Evolutionary conservation across 2,888 invertebrate species (phyloP).

Genomic region (Ormyrus nitidulus): DNA sequence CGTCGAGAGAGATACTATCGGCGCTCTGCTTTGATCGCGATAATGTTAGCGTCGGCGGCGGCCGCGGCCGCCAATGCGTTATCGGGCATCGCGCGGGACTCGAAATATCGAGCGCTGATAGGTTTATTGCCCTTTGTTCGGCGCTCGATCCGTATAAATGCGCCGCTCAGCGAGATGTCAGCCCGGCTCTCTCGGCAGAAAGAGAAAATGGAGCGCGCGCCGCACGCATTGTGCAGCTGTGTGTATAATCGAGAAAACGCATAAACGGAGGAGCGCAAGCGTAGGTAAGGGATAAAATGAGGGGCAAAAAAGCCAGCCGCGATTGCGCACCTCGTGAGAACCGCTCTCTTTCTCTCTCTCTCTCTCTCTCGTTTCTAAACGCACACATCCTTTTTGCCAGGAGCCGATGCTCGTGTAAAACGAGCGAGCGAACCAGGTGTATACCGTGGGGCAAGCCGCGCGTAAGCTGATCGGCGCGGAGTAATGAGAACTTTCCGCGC

Average conservation of each 20-base stretch:
- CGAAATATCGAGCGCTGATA: constrained; percentile 53
- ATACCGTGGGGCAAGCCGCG: not conserved
- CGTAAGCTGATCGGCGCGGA: constrained; percentile 37
- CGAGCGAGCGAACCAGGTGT: not conserved
- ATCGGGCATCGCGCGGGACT: constrained; percentile 30
- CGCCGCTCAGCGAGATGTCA: constrained; percentile 23
- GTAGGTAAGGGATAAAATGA: too few species aligned
- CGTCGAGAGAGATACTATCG: constrained; percentile 29
- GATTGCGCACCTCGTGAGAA: constrained; percentile 37
- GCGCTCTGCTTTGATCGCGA: constrained; percentile 29
- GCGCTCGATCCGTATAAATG: constrained; percentile 7
- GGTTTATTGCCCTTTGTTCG: constrained; percentile 55
- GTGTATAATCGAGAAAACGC: constrained; percentile 31
- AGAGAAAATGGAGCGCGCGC: constrained; percentile 16
- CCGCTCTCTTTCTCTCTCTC: not conserved
- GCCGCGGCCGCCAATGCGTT: constrained; percentile 27
- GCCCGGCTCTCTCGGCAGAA: not conserved
- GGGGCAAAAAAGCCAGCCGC: not conserved
- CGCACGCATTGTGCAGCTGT: constrained; percentile 15
- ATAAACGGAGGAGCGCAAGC: not conserved
- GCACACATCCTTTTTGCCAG: constrained; percentile 19
- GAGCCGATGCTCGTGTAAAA: not conserved
- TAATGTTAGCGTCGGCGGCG: constrained; percentile 27
- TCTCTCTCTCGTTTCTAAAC: not conserved
- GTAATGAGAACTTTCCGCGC: constrained; percentile 59